Conservation (phyloP, 2,888 invertebrate genomes). For the Corbicula japonica region DNA sequence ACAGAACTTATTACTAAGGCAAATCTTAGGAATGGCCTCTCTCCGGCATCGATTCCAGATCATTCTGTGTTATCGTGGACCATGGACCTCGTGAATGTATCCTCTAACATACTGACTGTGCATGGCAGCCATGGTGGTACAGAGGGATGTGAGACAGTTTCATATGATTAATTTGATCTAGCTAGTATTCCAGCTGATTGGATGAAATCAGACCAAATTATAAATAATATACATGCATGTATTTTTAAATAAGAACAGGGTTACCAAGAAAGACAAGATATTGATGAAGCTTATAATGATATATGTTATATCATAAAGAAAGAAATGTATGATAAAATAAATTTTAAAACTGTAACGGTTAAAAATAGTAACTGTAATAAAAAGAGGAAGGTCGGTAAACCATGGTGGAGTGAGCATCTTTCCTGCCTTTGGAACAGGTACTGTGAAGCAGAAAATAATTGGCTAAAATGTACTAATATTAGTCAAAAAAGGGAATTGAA, state of each 20-base stretch:
- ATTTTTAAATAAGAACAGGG: not conserved
- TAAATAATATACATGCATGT: not conserved
- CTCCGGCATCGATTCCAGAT: conserved; percentile 3
- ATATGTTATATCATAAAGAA: not conserved
- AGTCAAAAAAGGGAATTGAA: not conserved
- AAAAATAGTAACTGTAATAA: conserved; percentile 1
- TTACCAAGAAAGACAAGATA: not conserved
- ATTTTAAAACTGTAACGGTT: not conserved
- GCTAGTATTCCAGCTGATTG: not conserved
- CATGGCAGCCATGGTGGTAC: not conserved
- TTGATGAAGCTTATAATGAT: not conserved
- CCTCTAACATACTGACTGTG: no score
- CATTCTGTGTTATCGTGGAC: conserved; percentile 23
- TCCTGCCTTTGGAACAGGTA: conserved; percentile 4
- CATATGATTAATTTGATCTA: not conserved
- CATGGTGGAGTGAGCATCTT: conserved; percentile 10
- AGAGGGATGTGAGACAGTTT: not conserved
- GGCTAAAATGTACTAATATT: not conserved
- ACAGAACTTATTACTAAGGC: conserved; percentile 1
- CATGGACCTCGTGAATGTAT: not conserved
- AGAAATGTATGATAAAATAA: conserved; percentile 7
- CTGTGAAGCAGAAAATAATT: not conserved
- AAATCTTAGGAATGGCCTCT: not conserved
- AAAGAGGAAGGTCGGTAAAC: conserved; percentile 1
- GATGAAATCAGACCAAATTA: not conserved